These are phyloP conservation scores for Todiramphus saurophagus DNA, from an alignment of 2,113 vertebrate genomes.

Conservation along the genomic window DNA sequence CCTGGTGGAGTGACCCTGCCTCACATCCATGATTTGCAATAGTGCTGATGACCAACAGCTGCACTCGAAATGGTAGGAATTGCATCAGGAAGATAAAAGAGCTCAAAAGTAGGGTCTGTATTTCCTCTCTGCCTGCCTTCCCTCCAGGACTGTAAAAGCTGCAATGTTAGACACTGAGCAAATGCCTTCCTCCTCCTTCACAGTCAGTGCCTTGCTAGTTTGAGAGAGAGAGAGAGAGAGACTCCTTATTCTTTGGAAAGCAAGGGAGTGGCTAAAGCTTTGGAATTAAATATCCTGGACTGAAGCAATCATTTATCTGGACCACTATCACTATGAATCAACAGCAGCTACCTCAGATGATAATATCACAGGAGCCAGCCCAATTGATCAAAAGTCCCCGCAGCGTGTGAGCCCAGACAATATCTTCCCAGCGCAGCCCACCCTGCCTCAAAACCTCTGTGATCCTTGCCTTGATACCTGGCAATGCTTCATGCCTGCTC, in stretches of 20 bases:
- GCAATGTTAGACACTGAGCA: not conserved
- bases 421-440: not conserved
- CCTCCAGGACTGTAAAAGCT: not conserved
- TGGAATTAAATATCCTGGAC: conserved; percentile 4
- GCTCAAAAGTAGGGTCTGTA: not conserved
- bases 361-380: conserved; percentile 34
- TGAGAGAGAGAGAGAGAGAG: not conserved
- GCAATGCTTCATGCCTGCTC: not conserved
- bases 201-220: not conserved
- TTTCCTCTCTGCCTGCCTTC: not conserved
- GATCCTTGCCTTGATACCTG: not conserved
- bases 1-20: not conserved
- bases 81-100: not conserved
- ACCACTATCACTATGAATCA: conserved; percentile 19
- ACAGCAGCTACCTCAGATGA: conserved; percentile 10
- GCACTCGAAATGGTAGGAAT: not conserved
- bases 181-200: not conserved
- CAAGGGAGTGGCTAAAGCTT: not conserved
- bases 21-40: not conserved
- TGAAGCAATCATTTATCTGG: not conserved
- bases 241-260: not conserved
- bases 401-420: not conserved
- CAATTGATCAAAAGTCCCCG: conserved; percentile 27
- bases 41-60: not conserved
- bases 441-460: not conserved